Base-by-base conservation (phyloP, 2,797 vertebrate species). In the Cuculus canorus region DNA sequence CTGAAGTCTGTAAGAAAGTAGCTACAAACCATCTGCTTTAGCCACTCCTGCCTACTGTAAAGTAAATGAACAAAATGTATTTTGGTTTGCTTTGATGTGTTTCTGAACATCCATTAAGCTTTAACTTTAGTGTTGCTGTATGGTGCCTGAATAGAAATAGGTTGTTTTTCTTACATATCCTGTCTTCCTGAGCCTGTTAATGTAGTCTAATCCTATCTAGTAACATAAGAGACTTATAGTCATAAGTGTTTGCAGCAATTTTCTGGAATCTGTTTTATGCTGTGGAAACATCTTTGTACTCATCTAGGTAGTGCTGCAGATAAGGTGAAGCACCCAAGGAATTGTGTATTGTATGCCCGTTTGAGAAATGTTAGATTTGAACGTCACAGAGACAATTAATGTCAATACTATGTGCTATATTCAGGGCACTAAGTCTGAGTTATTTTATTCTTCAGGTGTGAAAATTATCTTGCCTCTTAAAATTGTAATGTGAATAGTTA, bases 131-230 rank as follows among this genome's bases (percentile, higher is more conserved):
- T 10, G 70, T 85, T 81, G 47, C 78, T 53, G 25, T 80, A 65
- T 2, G 2, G 45, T 80, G 56, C 47, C 91, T 53, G 90, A 69
- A 59, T 91, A 73, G 86, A 91, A 97, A 90, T 39, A 76, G 64
- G 78, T 93, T 28, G 64, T 80, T 96, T 97, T 91, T 85, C 95
- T 69, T 96, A 92, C 93, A 71, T 91, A 0, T 59, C 75, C 71
- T 54, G 64, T 91, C 69, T 24, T 96, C 86, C 84, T 82, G 68
- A 96, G 88, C 86, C 84, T 88, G 80, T 95, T 95, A 96, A 93
- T 89, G 70, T 57, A 61, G 63, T 76, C 70, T 88, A 85, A 95
- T 95, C 68, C 87, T 82, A 89, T 76, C 30, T 16, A 61, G 35
- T 81, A 93, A 82, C 82, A 56, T 7, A 61, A 17, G 76, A 87